These are phyloP conservation scores for Camponotus floridanus DNA, from an alignment of 1,140 invertebrate species.

Conservation along the genomic window DNA sequence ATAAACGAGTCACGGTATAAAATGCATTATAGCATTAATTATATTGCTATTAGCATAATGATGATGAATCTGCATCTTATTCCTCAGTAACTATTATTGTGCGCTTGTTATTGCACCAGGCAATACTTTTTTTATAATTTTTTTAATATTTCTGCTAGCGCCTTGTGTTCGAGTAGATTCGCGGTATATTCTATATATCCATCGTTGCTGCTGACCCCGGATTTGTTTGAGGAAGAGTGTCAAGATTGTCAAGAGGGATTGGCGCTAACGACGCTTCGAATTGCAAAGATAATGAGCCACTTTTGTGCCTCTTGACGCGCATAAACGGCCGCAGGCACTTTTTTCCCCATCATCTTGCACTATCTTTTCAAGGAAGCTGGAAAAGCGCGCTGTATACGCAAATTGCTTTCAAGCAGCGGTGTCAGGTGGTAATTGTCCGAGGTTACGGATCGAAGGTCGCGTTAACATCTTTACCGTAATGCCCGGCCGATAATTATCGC, in stretches of 20 bases:
- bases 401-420: slow-evolving; percentile 70
- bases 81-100: not conserved
- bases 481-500: slow-evolving; percentile 68
- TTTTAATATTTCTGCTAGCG: not conserved
- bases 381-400: slow-evolving; percentile 65
- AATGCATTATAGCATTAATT: not conserved
- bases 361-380: slow-evolving; percentile 56
- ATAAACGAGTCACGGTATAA: slow-evolving; percentile 9
- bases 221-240: slow-evolving; percentile 66
- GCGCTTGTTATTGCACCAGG: slow-evolving; percentile 12
- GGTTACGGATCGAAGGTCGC: slow-evolving; percentile 69
- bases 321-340: slow-evolving; percentile 59
- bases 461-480: slow-evolving; percentile 66
- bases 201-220: slow-evolving; percentile 56
- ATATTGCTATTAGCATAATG: slow-evolving; percentile 23
- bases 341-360: slow-evolving; percentile 39
- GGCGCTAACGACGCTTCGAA: slow-evolving; percentile 69
- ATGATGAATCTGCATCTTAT: slow-evolving; percentile 3
- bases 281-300: slow-evolving; percentile 71
- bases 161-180: not conserved
- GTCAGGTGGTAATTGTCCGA: slow-evolving; percentile 74
- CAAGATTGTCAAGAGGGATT: slow-evolving; percentile 63
- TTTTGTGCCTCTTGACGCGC: slow-evolving; percentile 68
- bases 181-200: not conserved
- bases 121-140: not conserved